A percentile compares a stretch with the other conserved stretches of the same genome.
These are phyloP conservation scores for Acrossocheilus fasciatus DNA, from an alignment of 2,797 vertebrate genomes.

Conservation along the genomic window DNA sequence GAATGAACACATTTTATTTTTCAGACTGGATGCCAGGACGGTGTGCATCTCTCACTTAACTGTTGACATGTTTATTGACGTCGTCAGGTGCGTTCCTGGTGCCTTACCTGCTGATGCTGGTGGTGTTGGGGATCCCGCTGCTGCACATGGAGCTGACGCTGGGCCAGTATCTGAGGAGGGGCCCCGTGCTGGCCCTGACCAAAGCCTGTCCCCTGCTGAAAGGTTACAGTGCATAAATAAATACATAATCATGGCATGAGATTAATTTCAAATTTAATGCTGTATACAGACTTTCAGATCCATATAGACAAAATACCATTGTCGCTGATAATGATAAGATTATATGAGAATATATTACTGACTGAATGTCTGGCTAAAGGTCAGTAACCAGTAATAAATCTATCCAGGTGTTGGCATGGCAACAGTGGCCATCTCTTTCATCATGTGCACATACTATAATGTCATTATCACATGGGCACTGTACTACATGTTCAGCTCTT, in stretches of 20 bases:
- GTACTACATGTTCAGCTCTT: conserved; percentile 83
- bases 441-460: conserved; percentile 83
- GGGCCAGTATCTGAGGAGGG: conserved; percentile 77
- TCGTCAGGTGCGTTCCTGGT: conserved; percentile 80
- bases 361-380: conserved; percentile 10
- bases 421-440: conserved; percentile 81
- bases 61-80: not conserved
- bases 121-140: conserved; percentile 81
- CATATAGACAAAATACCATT: not conserved
- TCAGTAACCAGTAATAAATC: not conserved
- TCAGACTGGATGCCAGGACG: no score
- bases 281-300: not conserved
- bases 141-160: conserved; percentile 81
- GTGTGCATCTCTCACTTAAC: not conserved
- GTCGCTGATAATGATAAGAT: not conserved
- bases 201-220: conserved; percentile 79
- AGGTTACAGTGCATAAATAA: conserved; percentile 65
- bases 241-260: not conserved
- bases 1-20: not conserved
- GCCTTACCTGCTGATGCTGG: conserved; percentile 80
- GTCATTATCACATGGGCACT: conserved; percentile 82
- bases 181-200: conserved; percentile 77
- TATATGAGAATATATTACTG: not conserved
- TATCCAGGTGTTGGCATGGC: conserved; percentile 80
- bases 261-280: not conserved